Conservation (phyloP, 2,888 invertebrate species). For the Miltochrista miniata region DNA sequence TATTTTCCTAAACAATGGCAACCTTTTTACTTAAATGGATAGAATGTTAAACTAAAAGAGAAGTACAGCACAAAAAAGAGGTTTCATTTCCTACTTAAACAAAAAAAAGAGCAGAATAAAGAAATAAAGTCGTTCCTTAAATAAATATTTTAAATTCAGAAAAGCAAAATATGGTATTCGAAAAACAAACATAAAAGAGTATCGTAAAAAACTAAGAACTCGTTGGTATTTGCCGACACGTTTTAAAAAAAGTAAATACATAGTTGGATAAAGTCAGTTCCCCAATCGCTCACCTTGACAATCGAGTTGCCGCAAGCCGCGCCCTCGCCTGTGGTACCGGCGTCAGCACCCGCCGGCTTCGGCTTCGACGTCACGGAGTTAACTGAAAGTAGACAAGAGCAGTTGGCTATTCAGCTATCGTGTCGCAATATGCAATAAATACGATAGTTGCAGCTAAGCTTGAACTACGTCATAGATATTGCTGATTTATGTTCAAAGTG, state of each 20-base stretch:
- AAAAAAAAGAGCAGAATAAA: no score
- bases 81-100: no score
- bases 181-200: not conserved
- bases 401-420: slow-evolving; percentile 10
- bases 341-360: slow-evolving; percentile 87
- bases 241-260: not conserved
- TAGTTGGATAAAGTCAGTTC: slow-evolving; percentile 1
- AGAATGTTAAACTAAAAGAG: no score
- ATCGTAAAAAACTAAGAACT: not conserved
- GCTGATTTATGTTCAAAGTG: not conserved
- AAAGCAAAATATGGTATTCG: not conserved
- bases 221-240: not conserved
- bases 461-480: slow-evolving; percentile 2
- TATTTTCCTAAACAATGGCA: no score
- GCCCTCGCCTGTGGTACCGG: slow-evolving; percentile 87
- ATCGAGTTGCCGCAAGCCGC: slow-evolving; percentile 85
- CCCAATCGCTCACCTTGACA: slow-evolving; percentile 63
- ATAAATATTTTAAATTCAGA: not conserved
- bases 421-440: slow-evolving; percentile 16
- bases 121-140: no score
- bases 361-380: slow-evolving; percentile 66
- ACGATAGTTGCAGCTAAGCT: slow-evolving; percentile 6
- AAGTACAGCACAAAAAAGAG: no score
- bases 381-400: slow-evolving; percentile 49
- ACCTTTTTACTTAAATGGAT: no score